Evolutionary conservation across 1,140 invertebrate genomes (phyloP).

Genomic region (Ceratosolen solmsi): DNA sequence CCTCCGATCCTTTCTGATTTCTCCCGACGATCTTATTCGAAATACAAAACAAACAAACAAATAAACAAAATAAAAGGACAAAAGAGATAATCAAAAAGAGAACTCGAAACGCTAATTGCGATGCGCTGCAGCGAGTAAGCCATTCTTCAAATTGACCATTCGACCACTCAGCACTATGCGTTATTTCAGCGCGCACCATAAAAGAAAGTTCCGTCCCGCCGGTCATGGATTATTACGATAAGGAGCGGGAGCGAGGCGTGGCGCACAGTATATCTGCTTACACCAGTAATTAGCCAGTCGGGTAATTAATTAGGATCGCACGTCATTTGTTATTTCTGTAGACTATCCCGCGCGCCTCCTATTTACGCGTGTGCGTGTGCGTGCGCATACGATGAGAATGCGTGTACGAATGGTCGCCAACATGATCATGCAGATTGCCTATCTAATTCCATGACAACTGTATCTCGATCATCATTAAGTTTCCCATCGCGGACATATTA

Average conservation of each 20-base stretch:
- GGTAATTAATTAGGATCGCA: constrained; percentile 68
- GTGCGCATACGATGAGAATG: too few species aligned
- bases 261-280: neutral
- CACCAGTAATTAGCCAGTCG: constrained; percentile 31
- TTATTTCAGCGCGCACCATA: neutral
- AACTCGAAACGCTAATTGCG: too few species aligned
- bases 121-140: too few species aligned
- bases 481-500: neutral
- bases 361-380: constrained; percentile 1
- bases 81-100: too few species aligned
- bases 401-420: neutral
- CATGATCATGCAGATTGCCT: constrained; percentile 38
- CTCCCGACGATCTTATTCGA: neutral
- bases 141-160: neutral
- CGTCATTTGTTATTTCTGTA: constrained; percentile 64
- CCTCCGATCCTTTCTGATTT: constrained; percentile 6
- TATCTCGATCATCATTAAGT: constrained; percentile 39
- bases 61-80: too few species aligned
- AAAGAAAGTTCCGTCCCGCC: neutral
- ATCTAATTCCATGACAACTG: constrained; percentile 16
- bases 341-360: neutral
- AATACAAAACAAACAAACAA: too few species aligned
- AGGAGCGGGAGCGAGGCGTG: constrained; percentile 6
- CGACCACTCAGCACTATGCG: neutral
- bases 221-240: neutral